Conservation (phyloP, 2,797 vertebrate genomes). For the Coracias cyanogaster region DNA sequence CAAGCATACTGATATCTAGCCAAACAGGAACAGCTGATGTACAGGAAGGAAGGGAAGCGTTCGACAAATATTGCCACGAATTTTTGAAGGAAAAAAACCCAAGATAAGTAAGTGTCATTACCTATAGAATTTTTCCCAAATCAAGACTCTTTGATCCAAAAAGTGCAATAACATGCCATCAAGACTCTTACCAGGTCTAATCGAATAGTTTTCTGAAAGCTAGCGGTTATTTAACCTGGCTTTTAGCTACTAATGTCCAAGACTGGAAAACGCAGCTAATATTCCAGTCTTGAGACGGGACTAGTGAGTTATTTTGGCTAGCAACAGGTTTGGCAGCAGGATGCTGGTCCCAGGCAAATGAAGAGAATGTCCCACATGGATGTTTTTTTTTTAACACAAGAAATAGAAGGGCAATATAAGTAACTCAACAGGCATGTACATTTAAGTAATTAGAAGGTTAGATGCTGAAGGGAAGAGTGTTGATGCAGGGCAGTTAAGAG, state of each 20-base stretch:
- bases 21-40: neutral
- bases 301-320: neutral
- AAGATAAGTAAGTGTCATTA: neutral
- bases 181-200: neutral
- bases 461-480: neutral
- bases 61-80: neutral
- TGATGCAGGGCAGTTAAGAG: neutral
- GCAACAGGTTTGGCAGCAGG: neutral
- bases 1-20: fast-evolving
- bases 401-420: neutral
- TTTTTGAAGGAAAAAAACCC: neutral
- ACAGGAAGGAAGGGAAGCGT: neutral
- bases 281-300: neutral
- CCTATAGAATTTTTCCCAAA: neutral
- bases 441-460: neutral
- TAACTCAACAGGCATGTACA: neutral
- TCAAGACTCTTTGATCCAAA: neutral
- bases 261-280: neutral
- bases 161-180: neutral
- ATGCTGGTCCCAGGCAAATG: neutral
- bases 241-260: neutral
- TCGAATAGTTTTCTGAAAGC: neutral
- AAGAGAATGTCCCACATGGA: fast-evolving
- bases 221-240: neutral
- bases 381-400: neutral